These are phyloP conservation scores for Sorex maritimensis DNA, from an alignment of 2,797 vertebrate species.

Conservation along the genomic window DNA sequence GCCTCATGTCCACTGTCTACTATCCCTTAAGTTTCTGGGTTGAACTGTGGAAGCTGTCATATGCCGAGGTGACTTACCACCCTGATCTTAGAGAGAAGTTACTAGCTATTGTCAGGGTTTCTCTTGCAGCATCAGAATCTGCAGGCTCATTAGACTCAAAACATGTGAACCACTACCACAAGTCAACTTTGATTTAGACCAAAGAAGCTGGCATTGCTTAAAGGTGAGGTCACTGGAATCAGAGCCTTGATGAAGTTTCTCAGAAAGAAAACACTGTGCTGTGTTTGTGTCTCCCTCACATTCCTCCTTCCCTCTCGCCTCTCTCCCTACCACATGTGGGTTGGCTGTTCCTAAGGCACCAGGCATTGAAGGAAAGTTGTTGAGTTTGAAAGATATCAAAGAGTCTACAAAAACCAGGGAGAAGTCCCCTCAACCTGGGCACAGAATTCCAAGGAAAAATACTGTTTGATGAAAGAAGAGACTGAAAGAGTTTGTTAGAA, in stretches of 20 bases:
- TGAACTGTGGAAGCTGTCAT: constrained; percentile 19
- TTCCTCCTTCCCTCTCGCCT: constrained; percentile 87
- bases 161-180: constrained; percentile 85
- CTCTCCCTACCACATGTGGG: constrained; percentile 89
- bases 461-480: constrained; percentile 78
- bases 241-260: constrained; percentile 89
- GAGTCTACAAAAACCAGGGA: constrained; percentile 88
- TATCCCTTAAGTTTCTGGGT: neutral
- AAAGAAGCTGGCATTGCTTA: constrained; percentile 90
- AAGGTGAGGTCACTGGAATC: constrained; percentile 91
- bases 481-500: constrained; percentile 46
- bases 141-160: constrained; percentile 66
- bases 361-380: constrained; percentile 87
- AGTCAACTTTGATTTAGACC: constrained; percentile 90
- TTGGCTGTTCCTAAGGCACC: constrained; percentile 88
- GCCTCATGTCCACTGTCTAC: neutral
- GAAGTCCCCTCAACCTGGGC: constrained; percentile 85
- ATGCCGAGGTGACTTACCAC: neutral
- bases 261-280: constrained; percentile 92
- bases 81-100: constrained; percentile 51
- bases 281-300: constrained; percentile 88
- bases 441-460: constrained; percentile 86
- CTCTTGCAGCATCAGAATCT: constrained; percentile 77
- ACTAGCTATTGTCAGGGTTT: constrained; percentile 77
- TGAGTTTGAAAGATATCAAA: constrained; percentile 88